phyloP scores from a whole-genome alignment of 2,113 vertebrate species.

The Mionectes macconnelli region DNA sequence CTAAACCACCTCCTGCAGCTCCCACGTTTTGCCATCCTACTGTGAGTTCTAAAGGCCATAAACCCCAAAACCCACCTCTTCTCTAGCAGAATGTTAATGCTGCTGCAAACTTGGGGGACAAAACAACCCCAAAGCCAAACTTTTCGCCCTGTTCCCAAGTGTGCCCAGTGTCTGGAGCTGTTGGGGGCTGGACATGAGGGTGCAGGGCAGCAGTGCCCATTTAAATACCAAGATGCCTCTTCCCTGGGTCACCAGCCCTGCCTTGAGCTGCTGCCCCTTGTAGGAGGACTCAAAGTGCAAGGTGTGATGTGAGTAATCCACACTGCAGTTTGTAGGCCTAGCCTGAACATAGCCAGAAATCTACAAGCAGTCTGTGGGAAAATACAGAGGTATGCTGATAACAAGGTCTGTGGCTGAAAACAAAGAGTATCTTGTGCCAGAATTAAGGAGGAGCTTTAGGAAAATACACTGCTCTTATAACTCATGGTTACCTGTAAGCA shows the following conservation, averaged over 20 bases:
- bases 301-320: too few relatives aligned
- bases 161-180: not conserved
- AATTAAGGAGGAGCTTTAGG: too few relatives aligned
- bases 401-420: too few relatives aligned
- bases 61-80: not conserved
- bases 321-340: too few relatives aligned
- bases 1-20: not conserved
- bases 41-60: not conserved
- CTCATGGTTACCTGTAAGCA: too few relatives aligned
- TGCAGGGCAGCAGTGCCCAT: not conserved
- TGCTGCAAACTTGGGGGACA: not conserved
- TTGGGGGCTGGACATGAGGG: fast-evolving
- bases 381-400: too few relatives aligned
- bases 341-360: too few relatives aligned
- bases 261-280: not conserved
- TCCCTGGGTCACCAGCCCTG: not conserved
- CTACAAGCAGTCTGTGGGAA: too few relatives aligned
- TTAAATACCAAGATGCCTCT: not conserved
- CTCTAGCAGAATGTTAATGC: not conserved
- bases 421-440: too few relatives aligned
- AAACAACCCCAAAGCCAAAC: not conserved
- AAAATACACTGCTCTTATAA: too few relatives aligned
- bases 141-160: not conserved
- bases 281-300: too few relatives aligned
- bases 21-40: not conserved